phyloP scores from a whole-genome alignment of 2,113 vertebrate species.

The Pangasianodon gigas region DNA sequence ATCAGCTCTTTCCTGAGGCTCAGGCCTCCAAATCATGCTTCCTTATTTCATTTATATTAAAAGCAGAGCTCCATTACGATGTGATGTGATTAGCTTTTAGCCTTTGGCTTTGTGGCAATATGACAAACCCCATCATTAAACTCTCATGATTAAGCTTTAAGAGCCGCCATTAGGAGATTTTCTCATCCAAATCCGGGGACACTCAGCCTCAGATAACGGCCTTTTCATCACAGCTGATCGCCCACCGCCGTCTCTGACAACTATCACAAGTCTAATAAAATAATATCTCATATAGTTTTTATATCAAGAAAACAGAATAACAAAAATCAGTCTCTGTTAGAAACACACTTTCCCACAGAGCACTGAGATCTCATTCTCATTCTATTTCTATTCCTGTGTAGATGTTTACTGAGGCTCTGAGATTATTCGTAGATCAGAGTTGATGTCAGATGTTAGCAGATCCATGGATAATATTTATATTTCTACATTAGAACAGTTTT shows the following conservation, averaged over 20 bases:
- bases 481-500: not conserved
- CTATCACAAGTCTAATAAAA: not conserved
- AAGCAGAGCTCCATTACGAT: slow-evolving; percentile 32
- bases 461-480: not conserved
- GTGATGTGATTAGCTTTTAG: slow-evolving; percentile 48
- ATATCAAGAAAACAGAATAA: not conserved
- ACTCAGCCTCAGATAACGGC: slow-evolving; percentile 47
- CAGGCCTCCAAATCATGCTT: not conserved
- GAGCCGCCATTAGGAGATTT: slow-evolving; percentile 47
- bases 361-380: not conserved
- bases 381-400: not conserved
- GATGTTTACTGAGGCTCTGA: not conserved
- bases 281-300: not conserved
- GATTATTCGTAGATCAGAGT: not conserved
- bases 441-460: not conserved
- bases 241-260: slow-evolving; percentile 40
- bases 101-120: slow-evolving; percentile 40
- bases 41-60: slow-evolving; percentile 34
- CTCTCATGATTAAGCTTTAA: slow-evolving; percentile 51
- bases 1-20: slow-evolving; percentile 25
- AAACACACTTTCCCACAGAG: not conserved
- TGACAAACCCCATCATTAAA: slow-evolving; percentile 49
- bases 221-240: slow-evolving; percentile 46
- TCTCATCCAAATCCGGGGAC: slow-evolving; percentile 42
- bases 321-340: not conserved